Evolutionary conservation across 2,888 invertebrate species (phyloP).

Genomic region (Sinelater perroti): DNA sequence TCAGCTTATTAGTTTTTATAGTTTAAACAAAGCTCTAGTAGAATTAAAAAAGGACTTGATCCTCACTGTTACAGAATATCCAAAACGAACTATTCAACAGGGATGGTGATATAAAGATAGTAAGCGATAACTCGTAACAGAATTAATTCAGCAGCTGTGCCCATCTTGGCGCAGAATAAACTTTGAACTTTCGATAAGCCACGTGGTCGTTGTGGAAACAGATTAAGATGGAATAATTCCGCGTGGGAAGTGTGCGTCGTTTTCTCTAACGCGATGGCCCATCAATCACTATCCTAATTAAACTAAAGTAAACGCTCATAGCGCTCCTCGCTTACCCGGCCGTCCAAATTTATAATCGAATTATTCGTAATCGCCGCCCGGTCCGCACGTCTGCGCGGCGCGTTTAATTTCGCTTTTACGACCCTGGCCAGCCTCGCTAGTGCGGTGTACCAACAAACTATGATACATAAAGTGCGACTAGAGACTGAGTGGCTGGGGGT

Average conservation of each 20-base stretch:
- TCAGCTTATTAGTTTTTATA: too few species aligned
- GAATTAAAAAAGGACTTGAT: too few species aligned
- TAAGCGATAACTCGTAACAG: too few species aligned
- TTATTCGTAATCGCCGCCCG: constrained; percentile 9
- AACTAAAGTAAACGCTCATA: neutral
- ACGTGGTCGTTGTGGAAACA: neutral
- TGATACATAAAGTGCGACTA: constrained; percentile 11
- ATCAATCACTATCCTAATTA: neutral
- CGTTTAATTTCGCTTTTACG: constrained; percentile 13
- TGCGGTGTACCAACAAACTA: constrained; percentile 1
- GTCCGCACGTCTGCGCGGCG: neutral
- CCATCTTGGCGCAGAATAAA: too few species aligned
- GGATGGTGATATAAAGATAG: too few species aligned
- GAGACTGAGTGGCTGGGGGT: constrained; percentile 5
- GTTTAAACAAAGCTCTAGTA: too few species aligned
- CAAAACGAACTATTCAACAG: too few species aligned
- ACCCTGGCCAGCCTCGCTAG: neutral
- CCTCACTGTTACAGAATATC: too few species aligned
- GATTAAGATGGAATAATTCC: constrained; percentile 1
- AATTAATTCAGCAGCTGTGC: too few species aligned
- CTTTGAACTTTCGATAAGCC: constrained; percentile 5
- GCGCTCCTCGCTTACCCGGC: neutral
- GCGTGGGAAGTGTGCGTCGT: neutral
- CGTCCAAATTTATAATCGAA: constrained; percentile 7
- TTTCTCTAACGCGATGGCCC: neutral